phyloP scores from a whole-genome alignment of 2,888 invertebrate species.

The Eupithecia insigniata region DNA sequence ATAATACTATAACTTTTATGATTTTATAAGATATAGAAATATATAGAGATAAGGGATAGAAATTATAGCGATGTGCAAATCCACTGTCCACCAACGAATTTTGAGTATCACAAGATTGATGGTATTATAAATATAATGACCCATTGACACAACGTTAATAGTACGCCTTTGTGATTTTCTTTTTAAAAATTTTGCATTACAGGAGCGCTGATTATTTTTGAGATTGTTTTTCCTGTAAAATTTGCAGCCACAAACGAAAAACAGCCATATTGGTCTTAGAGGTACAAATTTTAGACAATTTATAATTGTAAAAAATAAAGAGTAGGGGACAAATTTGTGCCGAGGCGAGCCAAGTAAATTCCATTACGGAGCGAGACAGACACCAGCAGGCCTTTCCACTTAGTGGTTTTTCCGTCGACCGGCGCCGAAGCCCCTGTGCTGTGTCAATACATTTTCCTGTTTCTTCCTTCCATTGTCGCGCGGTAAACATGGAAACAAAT shows the following conservation, averaged over 20 bases:
- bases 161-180: no score
- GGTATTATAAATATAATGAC: no score
- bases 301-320: conserved; percentile 9
- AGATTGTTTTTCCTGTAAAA: no score
- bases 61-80: conserved; percentile 35
- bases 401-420: conserved; percentile 60
- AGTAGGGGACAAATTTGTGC: conserved; percentile 47
- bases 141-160: no score
- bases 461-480: conserved; percentile 34
- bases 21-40: no score
- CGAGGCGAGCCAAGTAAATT: conserved; percentile 59
- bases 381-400: conserved; percentile 62
- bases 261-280: neutral
- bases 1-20: neutral
- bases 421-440: conserved; percentile 47
- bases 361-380: conserved; percentile 59
- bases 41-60: conserved; percentile 19
- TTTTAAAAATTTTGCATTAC: no score
- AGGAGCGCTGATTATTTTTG: no score
- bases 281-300: neutral
- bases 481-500: conserved; percentile 27
- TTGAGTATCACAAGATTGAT: neutral
- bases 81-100: neutral
- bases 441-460: conserved; percentile 49
- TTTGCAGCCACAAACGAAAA: neutral